Conservation (phyloP, 1,140 invertebrate genomes). For the Nasonia giraulti region DNA sequence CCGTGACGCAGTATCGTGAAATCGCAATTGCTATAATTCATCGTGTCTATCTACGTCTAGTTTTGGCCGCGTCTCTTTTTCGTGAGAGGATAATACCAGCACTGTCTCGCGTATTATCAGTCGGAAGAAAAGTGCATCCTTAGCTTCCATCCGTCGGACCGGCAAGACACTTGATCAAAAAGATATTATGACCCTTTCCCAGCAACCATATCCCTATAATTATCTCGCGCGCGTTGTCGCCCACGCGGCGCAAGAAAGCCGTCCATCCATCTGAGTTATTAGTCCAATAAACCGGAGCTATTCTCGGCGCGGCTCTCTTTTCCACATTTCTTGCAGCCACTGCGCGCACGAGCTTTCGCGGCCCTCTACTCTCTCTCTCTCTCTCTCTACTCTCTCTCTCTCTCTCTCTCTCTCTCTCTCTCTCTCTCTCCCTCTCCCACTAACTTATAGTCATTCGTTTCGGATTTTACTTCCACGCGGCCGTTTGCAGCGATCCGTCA, state of each 20-base stretch:
- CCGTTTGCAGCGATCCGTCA: neutral
- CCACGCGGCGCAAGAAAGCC: slow-evolving; percentile 50
- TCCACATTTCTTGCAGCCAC: neutral
- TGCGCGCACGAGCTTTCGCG: neutral
- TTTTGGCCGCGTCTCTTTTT: neutral
- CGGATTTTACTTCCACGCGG: neutral
- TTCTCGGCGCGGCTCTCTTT: slow-evolving; percentile 37
- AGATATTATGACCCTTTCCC: neutral
- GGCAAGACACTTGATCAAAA: neutral
- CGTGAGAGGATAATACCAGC: too few species aligned
- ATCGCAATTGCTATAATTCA: neutral
- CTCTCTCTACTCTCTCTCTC: slow-evolving; percentile 28
- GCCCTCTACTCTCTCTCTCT: neutral
- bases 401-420: slow-evolving; percentile 5
- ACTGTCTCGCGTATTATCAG: too few species aligned
- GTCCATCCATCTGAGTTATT: slow-evolving; percentile 57
- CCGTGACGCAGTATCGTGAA: neutral
- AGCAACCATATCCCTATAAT: slow-evolving; percentile 57
- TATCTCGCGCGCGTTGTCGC: slow-evolving; percentile 56
- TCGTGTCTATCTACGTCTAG: neutral
- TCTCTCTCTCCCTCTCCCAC: neutral
- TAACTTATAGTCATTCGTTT: neutral
- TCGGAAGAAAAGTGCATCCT: too few species aligned
- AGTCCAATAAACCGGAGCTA: slow-evolving; percentile 57
- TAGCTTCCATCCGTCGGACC: neutral